Evolutionary conservation across 2,113 vertebrate genomes (phyloP).

Genomic region (Aspiorhynchus laticeps): DNA sequence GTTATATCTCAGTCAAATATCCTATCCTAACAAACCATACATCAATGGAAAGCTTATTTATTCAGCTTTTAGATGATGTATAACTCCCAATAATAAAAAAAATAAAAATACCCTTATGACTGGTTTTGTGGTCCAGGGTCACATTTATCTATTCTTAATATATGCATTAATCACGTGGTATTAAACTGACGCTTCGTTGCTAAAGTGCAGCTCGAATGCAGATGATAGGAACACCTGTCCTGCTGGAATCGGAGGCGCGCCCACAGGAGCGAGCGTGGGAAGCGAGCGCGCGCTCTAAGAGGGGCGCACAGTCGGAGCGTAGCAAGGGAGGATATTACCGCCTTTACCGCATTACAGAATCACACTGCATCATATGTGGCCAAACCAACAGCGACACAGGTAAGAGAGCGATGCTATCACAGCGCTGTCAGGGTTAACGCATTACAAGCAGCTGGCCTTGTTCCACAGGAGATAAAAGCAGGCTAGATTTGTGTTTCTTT

Average conservation of each 20-base stretch:
- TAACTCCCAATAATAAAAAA: no score
- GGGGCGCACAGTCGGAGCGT: slow-evolving; percentile 3
- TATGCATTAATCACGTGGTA: background rate
- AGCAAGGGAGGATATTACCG: slow-evolving; percentile 35
- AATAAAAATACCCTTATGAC: no score
- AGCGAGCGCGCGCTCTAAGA: slow-evolving; percentile 49
- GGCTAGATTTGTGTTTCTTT: background rate
- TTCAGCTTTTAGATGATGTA: no score
- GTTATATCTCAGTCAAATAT: no score
- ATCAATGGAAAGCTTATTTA: no score
- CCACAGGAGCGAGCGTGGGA: slow-evolving; percentile 46
- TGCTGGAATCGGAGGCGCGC: slow-evolving; percentile 41
- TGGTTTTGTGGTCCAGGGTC: no score
- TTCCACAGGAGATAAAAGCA: background rate
- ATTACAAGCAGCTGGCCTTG: slow-evolving; percentile 25
- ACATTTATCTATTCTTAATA: background rate
- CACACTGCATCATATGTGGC: slow-evolving; percentile 23
- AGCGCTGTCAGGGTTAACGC: background rate
- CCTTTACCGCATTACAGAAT: slow-evolving; percentile 48
- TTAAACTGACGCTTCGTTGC: background rate
- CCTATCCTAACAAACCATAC: no score
- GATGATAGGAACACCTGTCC: slow-evolving; percentile 53
- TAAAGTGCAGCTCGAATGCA: slow-evolving; percentile 1
- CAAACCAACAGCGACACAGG: slow-evolving; percentile 34
- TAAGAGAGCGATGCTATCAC: slow-evolving; percentile 38